Conservation (phyloP, 2,797 vertebrate genomes). For the Hydrocynus forskahlii region DNA sequence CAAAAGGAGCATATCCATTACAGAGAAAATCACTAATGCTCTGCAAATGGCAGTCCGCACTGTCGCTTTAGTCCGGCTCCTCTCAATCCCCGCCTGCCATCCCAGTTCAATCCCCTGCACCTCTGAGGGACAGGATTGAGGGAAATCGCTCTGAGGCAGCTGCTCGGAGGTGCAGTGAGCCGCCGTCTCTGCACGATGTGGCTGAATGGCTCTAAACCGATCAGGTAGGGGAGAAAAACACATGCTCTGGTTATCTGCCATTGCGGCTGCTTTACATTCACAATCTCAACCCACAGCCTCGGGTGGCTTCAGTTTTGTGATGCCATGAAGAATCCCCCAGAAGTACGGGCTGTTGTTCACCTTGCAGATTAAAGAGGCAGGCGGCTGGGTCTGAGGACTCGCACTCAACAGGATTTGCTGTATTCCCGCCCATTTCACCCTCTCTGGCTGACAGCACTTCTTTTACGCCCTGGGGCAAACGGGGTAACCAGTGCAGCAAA, state of each 20-base stretch:
- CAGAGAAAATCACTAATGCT: conserved; percentile 45
- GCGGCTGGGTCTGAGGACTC: conserved; percentile 15
- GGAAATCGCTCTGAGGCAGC: conserved; percentile 18
- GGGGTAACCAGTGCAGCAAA: not conserved
- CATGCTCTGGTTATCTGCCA: not conserved
- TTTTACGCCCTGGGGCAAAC: not conserved
- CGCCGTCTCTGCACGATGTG: not conserved
- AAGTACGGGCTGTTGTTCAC: not conserved
- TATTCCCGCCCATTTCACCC: conserved; percentile 8
- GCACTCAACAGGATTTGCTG: conserved; percentile 29
- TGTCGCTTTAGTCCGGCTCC: conserved; percentile 25
- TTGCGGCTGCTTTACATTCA: conserved; percentile 8
- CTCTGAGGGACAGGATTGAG: not conserved
- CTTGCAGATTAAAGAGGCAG: conserved; percentile 32
- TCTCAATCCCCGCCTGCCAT: not conserved
- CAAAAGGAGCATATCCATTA: conserved; percentile 43
- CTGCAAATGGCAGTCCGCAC: conserved; percentile 45
- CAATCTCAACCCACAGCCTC: conserved; percentile 17
- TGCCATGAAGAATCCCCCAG: not conserved
- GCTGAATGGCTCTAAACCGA: conserved; percentile 15
- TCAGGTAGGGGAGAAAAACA: conserved; percentile 11
- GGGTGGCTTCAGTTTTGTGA: conserved; percentile 12
- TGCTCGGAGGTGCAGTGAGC: not conserved
- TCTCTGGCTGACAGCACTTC: not conserved
- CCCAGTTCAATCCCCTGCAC: not conserved